Evolutionary conservation across 2,113 vertebrate species (phyloP).

Genomic region (Mugil cephalus): DNA sequence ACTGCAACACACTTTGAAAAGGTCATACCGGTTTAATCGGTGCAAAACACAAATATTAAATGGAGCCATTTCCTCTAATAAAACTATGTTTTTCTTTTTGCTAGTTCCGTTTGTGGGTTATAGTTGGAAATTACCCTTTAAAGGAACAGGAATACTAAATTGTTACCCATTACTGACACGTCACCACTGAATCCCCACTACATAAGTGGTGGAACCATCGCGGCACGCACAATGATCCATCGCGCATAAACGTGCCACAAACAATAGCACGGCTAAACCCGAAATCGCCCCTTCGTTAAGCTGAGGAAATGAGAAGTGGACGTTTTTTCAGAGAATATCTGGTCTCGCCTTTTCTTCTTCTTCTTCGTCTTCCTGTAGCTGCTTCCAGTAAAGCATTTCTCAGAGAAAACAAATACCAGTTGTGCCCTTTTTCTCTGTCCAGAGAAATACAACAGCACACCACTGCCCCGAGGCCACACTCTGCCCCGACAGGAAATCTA

Average conservation of each 20-base stretch:
- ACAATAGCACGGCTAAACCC: slow-evolving; percentile 5
- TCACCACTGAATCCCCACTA: neutral
- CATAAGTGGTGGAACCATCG: neutral
- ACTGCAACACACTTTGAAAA: slow-evolving; percentile 15
- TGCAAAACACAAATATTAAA: neutral
- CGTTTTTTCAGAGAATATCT: slow-evolving; percentile 28
- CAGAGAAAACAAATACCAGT: slow-evolving; percentile 77
- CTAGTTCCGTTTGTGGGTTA: neutral
- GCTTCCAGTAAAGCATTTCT: slow-evolving; percentile 60
- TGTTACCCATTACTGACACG: neutral
- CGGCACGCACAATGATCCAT: neutral
- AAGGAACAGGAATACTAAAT: neutral
- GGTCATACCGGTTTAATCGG: neutral
- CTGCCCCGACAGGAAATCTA: slow-evolving; percentile 75
- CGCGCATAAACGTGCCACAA: neutral
- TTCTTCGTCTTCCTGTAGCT: slow-evolving; percentile 28
- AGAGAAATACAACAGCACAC: slow-evolving; percentile 70
- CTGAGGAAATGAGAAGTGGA: neutral
- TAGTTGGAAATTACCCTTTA: neutral
- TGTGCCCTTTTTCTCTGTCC: slow-evolving; percentile 73
- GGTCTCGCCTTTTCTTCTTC: slow-evolving; percentile 24
- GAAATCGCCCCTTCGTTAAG: neutral
- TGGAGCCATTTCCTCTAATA: no score
- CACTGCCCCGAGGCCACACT: slow-evolving; percentile 65
- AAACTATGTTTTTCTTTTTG: neutral